Base-by-base conservation (phyloP, 2,113 vertebrate species). In the Takifugu flavidus region DNA sequence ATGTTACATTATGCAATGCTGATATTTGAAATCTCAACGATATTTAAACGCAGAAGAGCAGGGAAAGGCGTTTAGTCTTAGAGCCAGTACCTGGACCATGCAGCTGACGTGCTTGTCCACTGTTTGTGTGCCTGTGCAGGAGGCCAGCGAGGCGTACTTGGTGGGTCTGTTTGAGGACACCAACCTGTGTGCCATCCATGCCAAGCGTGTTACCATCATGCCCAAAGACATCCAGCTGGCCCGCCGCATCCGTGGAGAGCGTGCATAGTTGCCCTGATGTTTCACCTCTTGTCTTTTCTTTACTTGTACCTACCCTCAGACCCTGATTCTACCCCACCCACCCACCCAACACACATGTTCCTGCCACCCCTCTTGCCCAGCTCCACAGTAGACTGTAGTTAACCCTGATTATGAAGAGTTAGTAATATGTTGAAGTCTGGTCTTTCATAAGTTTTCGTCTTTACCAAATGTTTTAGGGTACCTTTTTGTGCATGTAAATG, bases 201-300 rank as follows among this genome's bases (percentile, higher is more conserved):
- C 91, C 85, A 91, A 92, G 87, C 82, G 91, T 45, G 91, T 92
- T 87, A 92, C 91, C 80, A 92, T 92, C 83, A 92, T 92, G 91
- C 91, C 91, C 87, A 93, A 93, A 90, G 91, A 93, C 89, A 93
- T 93, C 87, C 92, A 93, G 89, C 86, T 93, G 89, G 92, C 92
- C 28, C 91, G 92, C 31, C 90, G 92, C 63, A 93, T 93, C 74
- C 92, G 91, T 2, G 92, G 92, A 28, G 91, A 93, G 78, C 89
- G 92, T 5, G 92, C 92, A 82, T 93, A 93, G 56, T 65, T 43
- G 0, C 49, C 67, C 51, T 68, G 25, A 61, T 50, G 27, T 67
- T 54, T 70, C 29, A 31, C 64, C 57, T 71, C 56, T 20, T 78
- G 65, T 82, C 69, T 72, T 77, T 68, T 79, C 64, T 74, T 54